Base-by-base conservation (phyloP, 1,140 invertebrate genomes). In the Leptestheria dahalacensis region DNA sequence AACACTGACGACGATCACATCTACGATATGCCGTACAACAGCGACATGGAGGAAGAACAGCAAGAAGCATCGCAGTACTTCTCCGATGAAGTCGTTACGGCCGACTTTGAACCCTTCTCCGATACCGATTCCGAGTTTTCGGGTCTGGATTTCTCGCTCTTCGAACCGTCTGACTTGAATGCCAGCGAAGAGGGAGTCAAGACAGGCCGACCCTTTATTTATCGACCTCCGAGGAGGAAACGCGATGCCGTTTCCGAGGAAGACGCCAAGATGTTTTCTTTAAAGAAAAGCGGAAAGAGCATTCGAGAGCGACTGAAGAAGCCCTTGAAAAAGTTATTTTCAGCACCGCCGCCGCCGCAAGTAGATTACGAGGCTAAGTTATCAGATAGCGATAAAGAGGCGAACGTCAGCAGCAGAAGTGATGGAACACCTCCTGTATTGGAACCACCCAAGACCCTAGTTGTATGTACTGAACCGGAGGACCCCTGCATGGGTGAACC, bases 111-210 rank as follows among this genome's bases (percentile, higher is more conserved):
- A 63, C 76, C 75, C 9, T 78, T 78, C 63, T 76, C 74, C 11
- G 75, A 77, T 61, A 77, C 75, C 62, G 70, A 72, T 62, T 81
- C 79, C 71, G 80, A 82, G 70, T 79, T 83, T 77, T 79, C 81
- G 62, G 80, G 80, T 64, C 72, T 82, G 66, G 80, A 83, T 71
- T 73, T 82, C 64, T 74, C 80, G 26, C 71, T 83, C 49, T 83
- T 83, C 70, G 81, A 83, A 67, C 81, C 80, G 18, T 9, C 33
- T 9, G 12, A 29, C 48, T 9, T 60, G 20, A 15, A 9, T 15
- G 6, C 6, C 6, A 41, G 15, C 15, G 33, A 15, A 41, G 33
- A 9, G 33, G 33, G 6, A 6, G 15, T 15, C 6, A 41, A 41
- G 6, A 41, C 33, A 41, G 33, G 15, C 33, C 6, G 28, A n/a